These are phyloP conservation scores for Athene noctua DNA, from an alignment of 2,113 vertebrate genomes.

Conservation along the genomic window DNA sequence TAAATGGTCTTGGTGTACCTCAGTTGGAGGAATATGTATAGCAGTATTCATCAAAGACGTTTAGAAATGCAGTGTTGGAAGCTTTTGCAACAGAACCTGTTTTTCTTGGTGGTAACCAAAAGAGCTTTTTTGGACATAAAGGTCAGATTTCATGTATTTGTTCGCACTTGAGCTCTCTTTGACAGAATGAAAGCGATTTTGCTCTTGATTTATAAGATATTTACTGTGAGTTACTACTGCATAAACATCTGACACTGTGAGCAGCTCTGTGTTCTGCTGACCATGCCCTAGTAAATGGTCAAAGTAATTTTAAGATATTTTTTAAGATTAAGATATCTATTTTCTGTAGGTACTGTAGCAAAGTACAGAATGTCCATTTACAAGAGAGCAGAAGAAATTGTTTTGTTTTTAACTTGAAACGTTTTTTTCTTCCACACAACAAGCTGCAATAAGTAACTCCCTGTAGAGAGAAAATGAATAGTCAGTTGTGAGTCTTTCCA, in stretches of 20 bases:
- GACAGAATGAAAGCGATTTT: conserved; percentile 55
- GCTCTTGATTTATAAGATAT: conserved; percentile 48
- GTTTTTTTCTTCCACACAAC: background rate
- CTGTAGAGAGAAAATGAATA: background rate
- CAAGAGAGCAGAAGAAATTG: background rate
- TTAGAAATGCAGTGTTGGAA: conserved; percentile 16
- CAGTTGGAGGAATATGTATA: background rate
- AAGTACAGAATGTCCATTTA: background rate
- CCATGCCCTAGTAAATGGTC: background rate
- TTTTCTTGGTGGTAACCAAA: background rate
- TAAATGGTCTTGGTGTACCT: background rate
- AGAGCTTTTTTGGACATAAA: conserved; percentile 54
- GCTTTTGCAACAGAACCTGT: conserved; percentile 1
- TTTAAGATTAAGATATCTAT: no score
- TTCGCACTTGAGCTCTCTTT: conserved; percentile 38
- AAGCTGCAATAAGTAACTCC: background rate
- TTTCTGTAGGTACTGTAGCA: background rate
- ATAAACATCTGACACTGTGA: conserved; percentile 20
- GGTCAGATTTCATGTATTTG: conserved; percentile 67
- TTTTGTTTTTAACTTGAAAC: background rate
- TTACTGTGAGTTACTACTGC: conserved; percentile 43
- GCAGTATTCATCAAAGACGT: background rate
- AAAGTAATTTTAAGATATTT: background rate
- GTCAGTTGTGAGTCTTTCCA: background rate
- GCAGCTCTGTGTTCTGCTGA: conserved; percentile 9